Evolutionary conservation across 1,140 invertebrate species (phyloP).

Genomic region (Zaprionus lachaisei): DNA sequence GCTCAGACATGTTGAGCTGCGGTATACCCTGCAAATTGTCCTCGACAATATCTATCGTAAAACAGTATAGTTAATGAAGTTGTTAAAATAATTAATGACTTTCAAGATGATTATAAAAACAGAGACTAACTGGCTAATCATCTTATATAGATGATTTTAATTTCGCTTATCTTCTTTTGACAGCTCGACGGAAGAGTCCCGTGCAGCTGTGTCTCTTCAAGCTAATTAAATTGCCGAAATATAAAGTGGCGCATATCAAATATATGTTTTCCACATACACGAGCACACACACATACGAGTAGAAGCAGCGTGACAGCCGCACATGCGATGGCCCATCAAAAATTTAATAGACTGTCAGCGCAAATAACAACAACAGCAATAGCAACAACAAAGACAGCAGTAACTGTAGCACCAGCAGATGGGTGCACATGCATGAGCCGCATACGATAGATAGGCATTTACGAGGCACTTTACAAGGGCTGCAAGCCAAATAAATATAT

Average conservation of each 20-base stretch:
- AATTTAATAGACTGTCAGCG: constrained; percentile 70
- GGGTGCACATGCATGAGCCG: constrained; percentile 29
- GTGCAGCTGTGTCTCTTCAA: constrained; percentile 10
- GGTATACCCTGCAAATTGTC: constrained; percentile 18
- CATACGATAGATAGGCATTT: constrained; percentile 61
- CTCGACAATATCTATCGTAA: not conserved
- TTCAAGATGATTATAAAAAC: not conserved
- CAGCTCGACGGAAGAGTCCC: not conserved
- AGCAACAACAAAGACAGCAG: constrained; percentile 14
- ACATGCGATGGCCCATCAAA: constrained; percentile 57
- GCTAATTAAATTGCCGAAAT: constrained; percentile 63
- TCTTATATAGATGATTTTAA: not conserved
- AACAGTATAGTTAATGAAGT: not conserved
- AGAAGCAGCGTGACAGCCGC: constrained; percentile 6
- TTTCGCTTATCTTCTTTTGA: not conserved
- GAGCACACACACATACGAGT: not conserved
- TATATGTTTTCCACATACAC: constrained; percentile 28
- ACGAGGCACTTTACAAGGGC: constrained; percentile 60
- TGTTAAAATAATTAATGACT: not conserved
- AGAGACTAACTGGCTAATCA: not conserved
- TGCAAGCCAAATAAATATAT: constrained; percentile 52
- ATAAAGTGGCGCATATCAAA: constrained; percentile 18
- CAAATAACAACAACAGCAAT: constrained; percentile 27
- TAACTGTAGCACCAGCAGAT: not conserved
- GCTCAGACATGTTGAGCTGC: not conserved